Conservation (phyloP, 2,113 vertebrate species). For the Macroglossus sobrinus region DNA sequence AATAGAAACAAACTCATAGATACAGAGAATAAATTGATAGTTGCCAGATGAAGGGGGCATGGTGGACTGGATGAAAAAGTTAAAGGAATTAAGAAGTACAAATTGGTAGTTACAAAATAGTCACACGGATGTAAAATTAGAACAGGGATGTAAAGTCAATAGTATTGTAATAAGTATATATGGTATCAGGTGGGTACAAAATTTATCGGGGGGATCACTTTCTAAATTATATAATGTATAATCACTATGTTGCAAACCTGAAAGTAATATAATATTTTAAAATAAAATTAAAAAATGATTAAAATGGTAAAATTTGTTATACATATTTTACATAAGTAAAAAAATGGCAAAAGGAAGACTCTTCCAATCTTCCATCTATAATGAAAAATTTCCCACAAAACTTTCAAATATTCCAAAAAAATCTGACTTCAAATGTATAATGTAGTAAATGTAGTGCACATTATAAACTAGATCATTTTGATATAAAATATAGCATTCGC, state of each 20-base stretch:
- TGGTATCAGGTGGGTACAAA: neutral
- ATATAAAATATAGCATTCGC: neutral
- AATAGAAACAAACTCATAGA: no score
- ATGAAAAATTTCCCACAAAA: neutral
- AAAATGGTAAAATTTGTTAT: neutral
- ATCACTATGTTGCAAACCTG: neutral
- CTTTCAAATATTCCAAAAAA: slow-evolving; percentile 27
- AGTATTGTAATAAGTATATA: neutral
- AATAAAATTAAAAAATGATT: neutral
- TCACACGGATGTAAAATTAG: neutral
- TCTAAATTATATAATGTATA: neutral
- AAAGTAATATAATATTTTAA: neutral
- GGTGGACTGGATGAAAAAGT: neutral
- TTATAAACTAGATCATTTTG: neutral
- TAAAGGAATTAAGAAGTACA: neutral
- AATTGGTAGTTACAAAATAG: neutral
- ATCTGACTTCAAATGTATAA: neutral
- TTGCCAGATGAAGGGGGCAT: no score
- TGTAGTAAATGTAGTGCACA: neutral
- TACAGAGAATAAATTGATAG: no score
- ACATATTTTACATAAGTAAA: neutral
- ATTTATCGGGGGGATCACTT: neutral
- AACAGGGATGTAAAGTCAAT: neutral
- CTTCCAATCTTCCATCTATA: neutral
- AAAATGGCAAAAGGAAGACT: neutral